Evolutionary conservation across 2,113 vertebrate species (phyloP).

Genomic region (Eleginops maclovinus): DNA sequence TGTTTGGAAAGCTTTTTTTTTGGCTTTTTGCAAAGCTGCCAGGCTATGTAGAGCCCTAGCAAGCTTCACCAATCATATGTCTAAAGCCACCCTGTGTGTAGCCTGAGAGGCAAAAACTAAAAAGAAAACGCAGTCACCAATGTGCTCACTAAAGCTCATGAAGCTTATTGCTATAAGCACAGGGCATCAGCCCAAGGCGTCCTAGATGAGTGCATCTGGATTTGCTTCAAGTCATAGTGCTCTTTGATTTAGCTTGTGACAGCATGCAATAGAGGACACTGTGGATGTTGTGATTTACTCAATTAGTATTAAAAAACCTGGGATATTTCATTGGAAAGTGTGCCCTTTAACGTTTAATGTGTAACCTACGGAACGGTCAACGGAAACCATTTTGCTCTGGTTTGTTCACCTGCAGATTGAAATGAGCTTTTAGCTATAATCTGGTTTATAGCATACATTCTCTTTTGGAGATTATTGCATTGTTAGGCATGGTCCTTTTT

Average conservation of each 20-base stretch:
- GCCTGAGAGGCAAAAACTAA: conserved; percentile 35
- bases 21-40: conserved; percentile 14
- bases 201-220: conserved; percentile 34
- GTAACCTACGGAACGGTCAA: too few species aligned
- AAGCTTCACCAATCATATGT: conserved; percentile 30
- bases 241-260: conserved; percentile 35
- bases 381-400: too few species aligned
- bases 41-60: conserved; percentile 8
- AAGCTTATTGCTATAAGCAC: conserved; percentile 20
- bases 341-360: neutral
- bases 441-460: too few species aligned
- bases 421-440: too few species aligned
- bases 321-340: neutral
- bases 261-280: neutral
- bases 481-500: too few species aligned
- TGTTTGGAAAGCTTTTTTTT: conserved; percentile 16
- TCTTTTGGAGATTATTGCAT: too few species aligned
- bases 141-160: conserved; percentile 20
- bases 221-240: conserved; percentile 11
- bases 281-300: neutral
- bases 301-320: neutral
- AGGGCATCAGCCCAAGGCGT: conserved; percentile 19
- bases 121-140: conserved; percentile 22
- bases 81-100: conserved; percentile 23
- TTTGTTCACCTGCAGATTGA: too few species aligned